Base-by-base conservation (phyloP, 2,113 vertebrate genomes). In the Dunckerocampus dactyliophorus region DNA sequence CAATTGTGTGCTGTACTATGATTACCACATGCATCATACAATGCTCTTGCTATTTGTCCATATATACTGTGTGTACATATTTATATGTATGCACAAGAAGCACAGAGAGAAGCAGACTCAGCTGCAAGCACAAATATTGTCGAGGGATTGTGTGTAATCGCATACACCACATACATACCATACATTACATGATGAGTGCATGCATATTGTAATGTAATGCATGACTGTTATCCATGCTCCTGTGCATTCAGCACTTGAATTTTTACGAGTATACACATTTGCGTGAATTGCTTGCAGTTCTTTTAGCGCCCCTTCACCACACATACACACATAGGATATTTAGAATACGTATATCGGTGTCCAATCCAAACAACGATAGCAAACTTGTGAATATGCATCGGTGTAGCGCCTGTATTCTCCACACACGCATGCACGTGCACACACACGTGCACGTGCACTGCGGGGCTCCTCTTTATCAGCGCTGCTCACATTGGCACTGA, bases 391-490 rank as follows among this genome's bases (percentile, higher is more conserved):
- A 78, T 82, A 75, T 82, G 68, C 65, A 76, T 60, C 46, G 53
- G 72, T 67, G 54, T 73, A 60, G 21, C 45, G 59, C 2, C 39
- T 47, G 16, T 19, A 42, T 42, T n/a, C 57, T 62, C 54, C 28
- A 15, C 42, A 58, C 60, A 51, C 46, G 74, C 67, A 13, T 47
- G 57, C 62, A 50, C 46, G 48, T 15, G 39, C 66, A 75, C 67
- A 13, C 50, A 60, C 62, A 50, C 46, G 48, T 15, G 39, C 66
- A 50, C 47, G 48, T 42, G 47, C 59, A 75, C 67, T 43, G 24
- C 65, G 62, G 82, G 82, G 67, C 54, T 66, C 47, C 16, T 70
- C 66, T 84, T 92, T 92, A 92, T 92, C 90, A 85, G 82, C n/a
- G 22, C 74, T 14, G 72, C 72, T 90, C 90, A 90, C 86, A 90